phyloP scores from a whole-genome alignment of 2,113 vertebrate species.

The Meleagris gallopavo region DNA sequence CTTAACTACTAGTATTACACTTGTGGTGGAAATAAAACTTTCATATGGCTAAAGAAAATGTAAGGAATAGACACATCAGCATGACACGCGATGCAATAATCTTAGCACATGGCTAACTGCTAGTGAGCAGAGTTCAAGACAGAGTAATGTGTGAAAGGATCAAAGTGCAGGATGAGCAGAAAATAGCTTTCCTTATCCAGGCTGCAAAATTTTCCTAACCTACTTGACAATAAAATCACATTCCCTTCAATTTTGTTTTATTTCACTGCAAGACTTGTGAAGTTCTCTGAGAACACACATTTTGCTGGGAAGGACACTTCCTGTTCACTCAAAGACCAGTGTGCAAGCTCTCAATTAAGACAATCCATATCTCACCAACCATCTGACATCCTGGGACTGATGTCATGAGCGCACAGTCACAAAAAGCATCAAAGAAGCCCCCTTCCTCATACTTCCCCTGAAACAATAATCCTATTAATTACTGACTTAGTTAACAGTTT shows the following conservation, averaged over 20 bases:
- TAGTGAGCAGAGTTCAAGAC: neutral
- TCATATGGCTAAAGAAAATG: neutral
- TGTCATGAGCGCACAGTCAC: neutral
- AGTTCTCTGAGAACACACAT: neutral
- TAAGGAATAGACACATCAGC: neutral
- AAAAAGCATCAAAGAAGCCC: neutral
- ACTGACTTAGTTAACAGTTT: neutral
- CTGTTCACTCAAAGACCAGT: neutral
- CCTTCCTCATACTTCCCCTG: neutral
- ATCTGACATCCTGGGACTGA: rapidly evolving
- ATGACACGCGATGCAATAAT: neutral
- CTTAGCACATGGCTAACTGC: neutral
- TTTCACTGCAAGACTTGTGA: neutral
- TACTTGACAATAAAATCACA: neutral
- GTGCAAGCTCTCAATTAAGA: neutral
- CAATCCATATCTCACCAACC: neutral
- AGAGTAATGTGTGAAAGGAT: neutral
- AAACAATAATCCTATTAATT: neutral
- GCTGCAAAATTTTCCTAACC: neutral
- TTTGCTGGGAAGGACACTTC: neutral
- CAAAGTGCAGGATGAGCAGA: neutral
- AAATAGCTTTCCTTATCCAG: neutral
- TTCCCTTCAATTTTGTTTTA: neutral
- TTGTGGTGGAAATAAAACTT: constrained; percentile 17
- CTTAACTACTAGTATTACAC: neutral